Evolutionary conservation across 53 echinoderm and acorn worm genomes (phyloP), one percentile per base, ranked within the genome.

Genomic region (Astropecten irregularis): DNA sequence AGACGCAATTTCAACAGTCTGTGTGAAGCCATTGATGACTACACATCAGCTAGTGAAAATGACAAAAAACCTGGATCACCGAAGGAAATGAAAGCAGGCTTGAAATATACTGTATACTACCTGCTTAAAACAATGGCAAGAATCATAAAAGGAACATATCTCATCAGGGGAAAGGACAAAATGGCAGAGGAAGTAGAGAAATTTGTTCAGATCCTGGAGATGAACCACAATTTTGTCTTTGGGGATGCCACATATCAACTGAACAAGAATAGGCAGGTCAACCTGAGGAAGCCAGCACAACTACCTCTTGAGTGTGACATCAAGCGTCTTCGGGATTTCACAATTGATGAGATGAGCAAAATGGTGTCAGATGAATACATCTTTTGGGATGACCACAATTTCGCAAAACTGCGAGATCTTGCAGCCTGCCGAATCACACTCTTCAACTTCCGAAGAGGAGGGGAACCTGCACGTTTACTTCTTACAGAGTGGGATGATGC

Each of bases 191-290:
- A 82, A 21, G 21, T 86, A 0, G 63, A 39, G 8, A 87, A 59
- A 9, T 87, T 72, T 19, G 49, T 81, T 4, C 8, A 59, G 16
- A 35, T 84, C 9, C 18, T 89, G 7, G 57, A 72, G 1, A 34
- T 83, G 1, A 23, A 89, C 3, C 40, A 73, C 3, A 34, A 74
- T 25, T 69, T 84, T 20, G 19, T 89, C 0, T 89, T 89, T 64
- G 83, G 84, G 11, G 81, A 84, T 63, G 82, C 84, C 0, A 30
- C 40, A 0, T 72, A 89, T 28, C 1, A 25, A 1, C 21, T 84
- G 16, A 79, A 53, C 46, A 53, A 60, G 34, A 40, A 79, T 32
- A 33, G 76, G 25, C 73, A 84, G 20, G 31, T 46, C 7, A 82
- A 82, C 13, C 72, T 88, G 14, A 31, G 72, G 9, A 69, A 51